These are phyloP conservation scores for Idaea aversata DNA, from an alignment of 2,888 invertebrate species.

Conservation along the genomic window DNA sequence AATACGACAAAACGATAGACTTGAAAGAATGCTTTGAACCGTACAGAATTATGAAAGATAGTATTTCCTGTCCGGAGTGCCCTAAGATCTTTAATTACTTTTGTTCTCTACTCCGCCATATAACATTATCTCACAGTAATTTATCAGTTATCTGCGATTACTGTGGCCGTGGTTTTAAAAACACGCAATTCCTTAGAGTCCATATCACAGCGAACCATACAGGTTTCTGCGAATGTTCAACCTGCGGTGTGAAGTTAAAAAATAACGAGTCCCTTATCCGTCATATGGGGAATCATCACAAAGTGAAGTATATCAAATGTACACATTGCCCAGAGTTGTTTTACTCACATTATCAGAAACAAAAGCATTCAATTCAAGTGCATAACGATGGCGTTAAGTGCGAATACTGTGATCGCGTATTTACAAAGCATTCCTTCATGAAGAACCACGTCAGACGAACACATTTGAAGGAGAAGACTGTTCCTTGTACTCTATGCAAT, in stretches of 20 bases:
- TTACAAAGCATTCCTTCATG: constrained; percentile 71
- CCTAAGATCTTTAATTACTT: constrained; percentile 61
- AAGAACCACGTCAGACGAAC: constrained; percentile 67
- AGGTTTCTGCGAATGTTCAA: constrained; percentile 55
- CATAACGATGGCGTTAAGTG: constrained; percentile 71
- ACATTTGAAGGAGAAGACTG: constrained; percentile 70
- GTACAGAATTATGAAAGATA: constrained; percentile 61
- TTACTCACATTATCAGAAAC: constrained; percentile 74
- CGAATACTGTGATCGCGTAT: constrained; percentile 63
- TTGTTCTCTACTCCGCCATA: constrained; percentile 58
- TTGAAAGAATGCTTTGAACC: constrained; percentile 56
- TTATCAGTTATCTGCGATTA: constrained; percentile 69
- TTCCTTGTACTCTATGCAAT: constrained; percentile 62
- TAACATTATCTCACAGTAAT: constrained; percentile 64
- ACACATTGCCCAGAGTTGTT: constrained; percentile 67
- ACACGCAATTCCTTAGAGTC: constrained; percentile 56
- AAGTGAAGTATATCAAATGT: constrained; percentile 67
- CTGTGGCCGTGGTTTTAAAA: constrained; percentile 64
- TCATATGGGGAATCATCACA: constrained; percentile 63
- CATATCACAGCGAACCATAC: constrained; percentile 63
- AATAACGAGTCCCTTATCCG: constrained; percentile 63
- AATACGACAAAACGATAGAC: constrained; percentile 55
- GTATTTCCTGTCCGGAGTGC: constrained; percentile 62
- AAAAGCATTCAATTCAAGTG: constrained; percentile 74
- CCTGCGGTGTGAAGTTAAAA: constrained; percentile 60